Evolutionary conservation across 64 coral and sea anemone species (phyloP).

Genomic region (Cladopsammia gracilis): DNA sequence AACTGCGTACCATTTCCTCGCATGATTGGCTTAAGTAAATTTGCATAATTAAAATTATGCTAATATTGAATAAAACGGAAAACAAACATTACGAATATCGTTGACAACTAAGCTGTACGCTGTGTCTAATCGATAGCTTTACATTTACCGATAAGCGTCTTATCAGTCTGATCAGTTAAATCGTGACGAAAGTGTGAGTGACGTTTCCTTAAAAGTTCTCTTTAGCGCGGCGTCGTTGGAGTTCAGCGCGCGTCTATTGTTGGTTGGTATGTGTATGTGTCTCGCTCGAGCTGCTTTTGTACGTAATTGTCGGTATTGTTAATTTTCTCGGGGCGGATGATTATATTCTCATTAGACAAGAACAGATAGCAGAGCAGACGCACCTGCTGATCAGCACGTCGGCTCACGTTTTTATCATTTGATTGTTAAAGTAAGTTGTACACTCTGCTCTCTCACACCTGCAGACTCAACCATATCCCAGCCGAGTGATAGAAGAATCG

Average conservation of each 20-base stretch:
- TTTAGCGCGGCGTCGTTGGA: neutral
- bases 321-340: no score
- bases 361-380: no score
- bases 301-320: conserved; percentile 13
- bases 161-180: neutral
- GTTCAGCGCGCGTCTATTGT: neutral
- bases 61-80: conserved; percentile 20
- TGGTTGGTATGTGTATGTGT: neutral
- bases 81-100: conserved; percentile 16
- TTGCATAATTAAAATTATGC: neutral
- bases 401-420: no score
- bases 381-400: no score
- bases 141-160: neutral
- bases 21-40: neutral
- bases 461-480: no score
- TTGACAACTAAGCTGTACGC: neutral
- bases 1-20: neutral
- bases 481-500: no score
- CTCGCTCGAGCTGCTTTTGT: conserved; percentile 2
- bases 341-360: no score
- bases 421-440: no score
- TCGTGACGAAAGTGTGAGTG: neutral
- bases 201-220: neutral
- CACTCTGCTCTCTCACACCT: no score
- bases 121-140: neutral